Base-by-base conservation (phyloP, 2,797 vertebrate species). In the Astyanax mexicanus region DNA sequence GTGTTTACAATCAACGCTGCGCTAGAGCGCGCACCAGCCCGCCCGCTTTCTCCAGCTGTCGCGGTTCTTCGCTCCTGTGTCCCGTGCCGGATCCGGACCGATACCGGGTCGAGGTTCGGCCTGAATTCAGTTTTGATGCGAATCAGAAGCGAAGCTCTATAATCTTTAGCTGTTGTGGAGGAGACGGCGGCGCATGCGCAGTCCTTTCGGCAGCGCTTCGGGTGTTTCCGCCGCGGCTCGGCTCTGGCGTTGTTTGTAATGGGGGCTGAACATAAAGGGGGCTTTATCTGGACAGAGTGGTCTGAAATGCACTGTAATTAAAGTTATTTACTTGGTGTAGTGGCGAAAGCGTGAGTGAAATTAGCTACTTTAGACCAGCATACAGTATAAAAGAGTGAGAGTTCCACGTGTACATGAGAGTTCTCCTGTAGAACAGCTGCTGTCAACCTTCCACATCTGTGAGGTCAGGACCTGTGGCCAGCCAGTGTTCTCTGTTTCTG, bases 131-230 rank as follows among this genome's bases (percentile, higher is more conserved):
- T 69, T 54, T 25, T 32, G 35, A 11, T 55, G 25, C n/a, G 1
- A 61, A 21, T 71, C 74, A 76, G 75, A 80, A 81, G 70, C 62
- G 54, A 32, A 84, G 74, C 54, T 35, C 81, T 86, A 88, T 76
- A 77, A 73, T 76, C 72, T 85, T 88, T 79, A n/a, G 83, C 79
- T 77, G 80, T 81, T 88, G 88, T 87, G 87, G 81, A 83, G 79
- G 86, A 74, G 79, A 60, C 72, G 75, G 82, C 87, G 84, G 88
- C 92, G 92, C 93, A 93, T 88, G 79, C 91, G 91, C 88, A 91
- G 88, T 90, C 71, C 40, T 32, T 80, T 91, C 90, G 90, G 84
- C 8, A 7, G 11, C 1, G 32, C 2, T 0, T 92, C 91, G 92
- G 37, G n/a, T 66, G 25, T n/a, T 2, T 80, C 35, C 91, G 91